Evolutionary conservation across 2,113 vertebrate genomes (phyloP), one percentile per base, ranked within the genome.

Genomic region (Lagopus leucura): DNA sequence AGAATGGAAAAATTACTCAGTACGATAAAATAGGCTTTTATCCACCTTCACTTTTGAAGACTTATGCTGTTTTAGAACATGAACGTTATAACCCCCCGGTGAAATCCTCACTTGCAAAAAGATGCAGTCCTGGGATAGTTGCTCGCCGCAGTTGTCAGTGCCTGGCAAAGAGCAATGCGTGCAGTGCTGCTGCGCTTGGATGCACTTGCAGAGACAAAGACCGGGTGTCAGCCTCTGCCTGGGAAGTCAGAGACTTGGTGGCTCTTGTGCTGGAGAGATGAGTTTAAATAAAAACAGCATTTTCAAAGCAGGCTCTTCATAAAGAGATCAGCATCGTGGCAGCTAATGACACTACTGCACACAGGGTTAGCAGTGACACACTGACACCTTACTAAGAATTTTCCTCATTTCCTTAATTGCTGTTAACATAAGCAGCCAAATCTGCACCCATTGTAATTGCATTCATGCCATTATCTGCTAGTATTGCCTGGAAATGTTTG

Each of bases 101-200:
- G 60, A 83, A 67, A 92, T 64, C 75, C 52, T 52, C 15, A 1
- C 52, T 89, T n/a, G 38, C 30, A 67, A 69, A 90, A 78, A 74
- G 28, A 30, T n/a, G 40, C 0, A 3, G 24, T 65, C 60, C 65
- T 43, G 1, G 1, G 8, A 8, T 64, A 77, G 55, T 38, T 22
- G 73, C 72, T 58, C 34, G 71, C 81, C 25, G 74, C 92, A 91
- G 89, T 84, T 91, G 83, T 34, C 65, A 48, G 79, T 11, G 6
- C 8, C 25, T 34, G 74, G 89, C 87, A 36, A 15, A 50, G 32
- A 54, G 54, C 75, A 88, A 76, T 57, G 76, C 34, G 18, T 1
- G 1, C 79, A 38, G 92, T 2, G 34, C 79, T 81, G 86, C 93
- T 77, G 79, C 90, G 82, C 92, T 89, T 86, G 81, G 94, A 92